Percentiles rank a stretch among this genome's conserved stretches.
These are phyloP conservation scores for Adelosebastes latens DNA, from an alignment of 2,797 vertebrate genomes.

Conservation along the genomic window DNA sequence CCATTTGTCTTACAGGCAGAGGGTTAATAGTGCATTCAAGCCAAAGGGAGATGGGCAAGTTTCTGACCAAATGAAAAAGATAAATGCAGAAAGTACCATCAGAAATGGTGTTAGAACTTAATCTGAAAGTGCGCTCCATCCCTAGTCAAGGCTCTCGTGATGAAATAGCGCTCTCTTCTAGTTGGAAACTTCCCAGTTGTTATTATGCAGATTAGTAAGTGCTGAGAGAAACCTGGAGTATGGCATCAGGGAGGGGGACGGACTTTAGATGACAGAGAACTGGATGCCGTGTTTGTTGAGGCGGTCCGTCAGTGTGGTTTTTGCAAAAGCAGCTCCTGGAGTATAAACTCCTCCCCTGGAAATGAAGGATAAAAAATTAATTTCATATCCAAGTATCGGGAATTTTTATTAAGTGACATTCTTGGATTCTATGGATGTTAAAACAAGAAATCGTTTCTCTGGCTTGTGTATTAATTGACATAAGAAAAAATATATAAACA, in stretches of 20 bases:
- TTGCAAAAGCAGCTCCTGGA: slow-evolving; percentile 91
- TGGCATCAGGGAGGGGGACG: slow-evolving; percentile 15
- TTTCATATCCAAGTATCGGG: neutral
- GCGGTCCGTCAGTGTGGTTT: slow-evolving; percentile 91
- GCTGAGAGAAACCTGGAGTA: slow-evolving; percentile 48
- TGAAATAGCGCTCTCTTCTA: neutral
- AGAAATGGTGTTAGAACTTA: neutral
- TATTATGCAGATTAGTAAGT: slow-evolving; percentile 39
- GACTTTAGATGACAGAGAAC: slow-evolving; percentile 90
- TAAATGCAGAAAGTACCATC: neutral
- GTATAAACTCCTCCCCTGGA: slow-evolving; percentile 94
- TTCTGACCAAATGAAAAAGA: slow-evolving; percentile 25
- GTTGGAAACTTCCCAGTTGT: slow-evolving; percentile 21
- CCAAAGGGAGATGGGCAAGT: slow-evolving; percentile 20
- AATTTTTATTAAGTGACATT: neutral
- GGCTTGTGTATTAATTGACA: neutral
- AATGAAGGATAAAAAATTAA: neutral
- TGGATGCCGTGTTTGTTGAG: slow-evolving; percentile 91
- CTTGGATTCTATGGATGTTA: neutral
- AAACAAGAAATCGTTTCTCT: neutral
- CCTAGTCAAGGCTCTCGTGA: neutral
- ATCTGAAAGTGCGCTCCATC: neutral
- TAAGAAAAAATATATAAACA: no score
- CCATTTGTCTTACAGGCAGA: slow-evolving; percentile 20
- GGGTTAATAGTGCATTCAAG: slow-evolving; percentile 24